These are phyloP conservation scores for Brienomyrus longianalis DNA, from an alignment of 2,113 vertebrate genomes.

Conservation along the genomic window DNA sequence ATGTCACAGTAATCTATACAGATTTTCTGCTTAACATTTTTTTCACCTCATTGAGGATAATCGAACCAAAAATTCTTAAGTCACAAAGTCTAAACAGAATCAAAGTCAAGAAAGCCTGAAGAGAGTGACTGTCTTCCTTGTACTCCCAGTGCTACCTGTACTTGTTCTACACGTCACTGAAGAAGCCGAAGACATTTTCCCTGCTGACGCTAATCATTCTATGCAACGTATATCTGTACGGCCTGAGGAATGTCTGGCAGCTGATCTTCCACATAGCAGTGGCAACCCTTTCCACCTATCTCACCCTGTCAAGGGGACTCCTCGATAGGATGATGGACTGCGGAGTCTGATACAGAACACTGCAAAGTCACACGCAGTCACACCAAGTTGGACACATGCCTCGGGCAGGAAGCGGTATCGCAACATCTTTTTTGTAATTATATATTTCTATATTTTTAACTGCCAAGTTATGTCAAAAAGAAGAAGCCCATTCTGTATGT, in stretches of 20 bases:
- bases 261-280: slow-evolving; percentile 82
- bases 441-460: background rate
- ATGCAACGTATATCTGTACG: slow-evolving; percentile 78
- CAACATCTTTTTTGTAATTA: background rate
- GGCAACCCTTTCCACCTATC: slow-evolving; percentile 70
- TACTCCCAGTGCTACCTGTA: slow-evolving; percentile 81
- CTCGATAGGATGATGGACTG: slow-evolving; percentile 70
- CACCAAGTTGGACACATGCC: background rate
- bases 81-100: background rate
- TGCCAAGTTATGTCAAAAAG: background rate
- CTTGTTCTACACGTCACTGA: slow-evolving; percentile 76
- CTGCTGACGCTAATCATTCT: slow-evolving; percentile 64
- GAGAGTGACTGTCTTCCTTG: background rate
- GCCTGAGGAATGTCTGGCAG: slow-evolving; percentile 80
- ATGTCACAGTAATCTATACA: background rate
- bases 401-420: background rate
- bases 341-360: slow-evolving; percentile 63
- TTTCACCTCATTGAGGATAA: background rate
- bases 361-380: background rate
- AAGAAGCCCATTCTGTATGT: background rate
- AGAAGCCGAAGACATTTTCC: slow-evolving; percentile 66
- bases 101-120: background rate
- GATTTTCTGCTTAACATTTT: background rate
- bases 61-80: background rate
- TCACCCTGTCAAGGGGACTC: slow-evolving; percentile 73